These are phyloP conservation scores for Agrypnus murinus DNA, from an alignment of 2,888 invertebrate species.

Conservation along the genomic window DNA sequence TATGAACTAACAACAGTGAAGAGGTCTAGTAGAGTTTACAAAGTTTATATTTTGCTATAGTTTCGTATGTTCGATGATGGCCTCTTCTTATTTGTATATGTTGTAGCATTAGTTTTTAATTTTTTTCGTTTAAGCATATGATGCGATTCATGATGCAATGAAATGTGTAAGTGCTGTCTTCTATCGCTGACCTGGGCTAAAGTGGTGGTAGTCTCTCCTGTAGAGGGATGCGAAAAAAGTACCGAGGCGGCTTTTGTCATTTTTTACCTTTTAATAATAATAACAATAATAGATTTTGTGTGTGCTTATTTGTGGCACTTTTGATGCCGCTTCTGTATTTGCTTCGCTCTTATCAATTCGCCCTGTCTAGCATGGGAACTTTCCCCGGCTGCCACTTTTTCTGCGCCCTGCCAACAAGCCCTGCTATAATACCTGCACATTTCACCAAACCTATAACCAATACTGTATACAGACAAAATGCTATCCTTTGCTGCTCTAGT, in stretches of 20 bases:
- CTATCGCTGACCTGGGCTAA: slow-evolving; percentile 56
- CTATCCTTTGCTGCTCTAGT: slow-evolving; percentile 51
- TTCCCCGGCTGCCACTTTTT: slow-evolving; percentile 56
- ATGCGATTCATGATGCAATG: slow-evolving; percentile 69
- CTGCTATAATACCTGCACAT: slow-evolving; percentile 59
- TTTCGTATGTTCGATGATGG: slow-evolving; percentile 37
- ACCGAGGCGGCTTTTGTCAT: slow-evolving; percentile 53
- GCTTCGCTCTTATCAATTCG: slow-evolving; percentile 55
- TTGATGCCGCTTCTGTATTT: slow-evolving; percentile 54
- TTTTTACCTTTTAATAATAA: too few relatives aligned
- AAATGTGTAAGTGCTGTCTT: slow-evolving; percentile 64
- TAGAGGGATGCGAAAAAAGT: slow-evolving; percentile 55
- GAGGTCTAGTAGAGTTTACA: slow-evolving; percentile 32
- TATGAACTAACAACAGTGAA: slow-evolving; percentile 34
- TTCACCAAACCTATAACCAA: slow-evolving; percentile 49
- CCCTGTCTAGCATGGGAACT: slow-evolving; percentile 61
- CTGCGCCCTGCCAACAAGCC: slow-evolving; percentile 67
- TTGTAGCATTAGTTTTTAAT: slow-evolving; percentile 58
- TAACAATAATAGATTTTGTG: too few relatives aligned
- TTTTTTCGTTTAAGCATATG: slow-evolving; percentile 60
- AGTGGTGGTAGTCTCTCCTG: slow-evolving; percentile 56
- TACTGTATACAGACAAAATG: slow-evolving; percentile 46
- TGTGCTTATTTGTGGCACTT: slow-evolving; percentile 49
- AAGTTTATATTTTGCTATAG: slow-evolving; percentile 44
- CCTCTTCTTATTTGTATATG: slow-evolving; percentile 40